Evolutionary conservation across 2,797 vertebrate genomes (phyloP).

Genomic region (Myotis planiceps): DNA sequence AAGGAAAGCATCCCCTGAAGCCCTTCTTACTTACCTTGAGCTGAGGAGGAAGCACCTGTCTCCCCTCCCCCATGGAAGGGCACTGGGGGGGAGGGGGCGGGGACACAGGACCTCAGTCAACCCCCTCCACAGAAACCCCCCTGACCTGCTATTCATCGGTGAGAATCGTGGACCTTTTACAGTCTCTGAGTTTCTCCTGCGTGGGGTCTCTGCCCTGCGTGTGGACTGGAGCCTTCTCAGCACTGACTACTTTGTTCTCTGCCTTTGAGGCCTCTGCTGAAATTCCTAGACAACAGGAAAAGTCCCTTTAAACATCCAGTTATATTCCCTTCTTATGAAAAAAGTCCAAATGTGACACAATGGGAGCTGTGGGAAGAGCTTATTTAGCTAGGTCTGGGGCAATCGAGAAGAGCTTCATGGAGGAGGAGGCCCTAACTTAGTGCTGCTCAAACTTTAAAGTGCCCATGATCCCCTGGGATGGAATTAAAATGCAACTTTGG

Average conservation of each 20-base stretch:
- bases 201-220: fast-evolving
- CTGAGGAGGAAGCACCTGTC: not conserved
- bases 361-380: not conserved
- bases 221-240: not conserved
- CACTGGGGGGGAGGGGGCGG: not conserved
- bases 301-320: not conserved
- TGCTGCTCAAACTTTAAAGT: not conserved
- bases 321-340: not conserved
- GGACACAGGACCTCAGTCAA: not conserved
- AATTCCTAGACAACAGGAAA: not conserved
- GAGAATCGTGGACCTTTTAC: not conserved
- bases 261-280: not conserved
- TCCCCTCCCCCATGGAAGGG: not conserved
- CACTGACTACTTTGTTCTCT: not conserved
- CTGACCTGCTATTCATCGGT: not conserved
- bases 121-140: not conserved
- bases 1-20: not conserved
- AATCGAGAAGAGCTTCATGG: not conserved
- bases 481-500: not conserved
- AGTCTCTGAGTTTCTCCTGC: not conserved
- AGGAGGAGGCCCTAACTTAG: not conserved
- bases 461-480: not conserved
- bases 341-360: not conserved
- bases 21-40: not conserved
- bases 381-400: not conserved